A percentile compares a stretch with the other conserved stretches of the same genome.
Conservation (phyloP, 2,888 invertebrate species). For the Cataglyphis cursor region DNA sequence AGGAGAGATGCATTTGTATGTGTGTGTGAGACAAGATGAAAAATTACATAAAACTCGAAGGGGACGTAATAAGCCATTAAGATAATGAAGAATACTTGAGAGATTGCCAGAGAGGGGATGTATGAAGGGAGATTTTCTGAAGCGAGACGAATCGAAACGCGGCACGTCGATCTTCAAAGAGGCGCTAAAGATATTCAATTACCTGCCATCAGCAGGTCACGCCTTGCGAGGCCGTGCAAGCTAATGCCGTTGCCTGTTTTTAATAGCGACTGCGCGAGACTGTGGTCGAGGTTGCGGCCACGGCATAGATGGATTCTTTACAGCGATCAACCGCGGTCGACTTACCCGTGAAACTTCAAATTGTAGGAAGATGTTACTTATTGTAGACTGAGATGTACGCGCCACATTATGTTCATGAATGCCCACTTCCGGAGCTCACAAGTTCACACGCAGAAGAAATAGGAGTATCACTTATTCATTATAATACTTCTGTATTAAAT, state of each 20-base stretch:
- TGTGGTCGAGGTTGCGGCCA: conserved; percentile 49
- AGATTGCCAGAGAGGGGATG: background rate
- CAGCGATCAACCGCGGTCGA: conserved; percentile 59
- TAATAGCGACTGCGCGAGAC: conserved; percentile 60
- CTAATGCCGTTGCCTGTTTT: conserved; percentile 68
- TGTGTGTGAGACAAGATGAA: background rate
- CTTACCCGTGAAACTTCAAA: conserved; percentile 75
- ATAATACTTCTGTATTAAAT: conserved; percentile 82
- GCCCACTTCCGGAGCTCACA: conserved; percentile 74
- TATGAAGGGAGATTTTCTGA: conserved; percentile 30
- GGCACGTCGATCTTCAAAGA: conserved; percentile 70
- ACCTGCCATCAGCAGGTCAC: conserved; percentile 69
- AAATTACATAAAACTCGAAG: conserved; percentile 10
- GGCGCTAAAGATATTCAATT: conserved; percentile 76
- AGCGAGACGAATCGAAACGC: conserved; percentile 44
- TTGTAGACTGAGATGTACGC: conserved; percentile 71
- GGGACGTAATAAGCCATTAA: conserved; percentile 29
- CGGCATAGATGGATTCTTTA: conserved; percentile 61
- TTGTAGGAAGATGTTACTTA: conserved; percentile 80
- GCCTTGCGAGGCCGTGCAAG: conserved; percentile 54
- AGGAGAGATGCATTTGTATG: background rate
- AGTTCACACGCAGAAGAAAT: conserved; percentile 76
- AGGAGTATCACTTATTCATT: conserved; percentile 80
- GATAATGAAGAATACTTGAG: conserved; percentile 20
- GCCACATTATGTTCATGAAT: conserved; percentile 80